A percentile compares a stretch with the other conserved stretches of the same genome.
phyloP scores from a whole-genome alignment of 2,888 invertebrate species.

The Icerya purchasi region DNA sequence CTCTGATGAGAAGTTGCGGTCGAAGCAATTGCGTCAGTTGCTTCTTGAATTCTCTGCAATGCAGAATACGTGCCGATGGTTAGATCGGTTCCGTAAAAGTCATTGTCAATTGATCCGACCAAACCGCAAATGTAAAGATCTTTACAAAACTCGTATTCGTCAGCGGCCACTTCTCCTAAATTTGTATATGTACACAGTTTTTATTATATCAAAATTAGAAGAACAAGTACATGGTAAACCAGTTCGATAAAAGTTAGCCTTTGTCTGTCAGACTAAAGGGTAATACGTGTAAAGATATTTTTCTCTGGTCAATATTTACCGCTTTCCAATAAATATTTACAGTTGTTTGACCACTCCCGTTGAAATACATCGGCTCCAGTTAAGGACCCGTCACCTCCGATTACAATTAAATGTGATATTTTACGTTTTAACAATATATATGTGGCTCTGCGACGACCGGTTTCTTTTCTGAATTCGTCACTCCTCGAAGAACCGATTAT shows the following conservation, averaged over 20 bases:
- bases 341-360: conserved; percentile 53
- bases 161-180: neutral
- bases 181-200: too few species aligned
- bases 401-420: conserved; percentile 88
- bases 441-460: neutral
- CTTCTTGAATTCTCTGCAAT: conserved; percentile 91
- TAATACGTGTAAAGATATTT: too few species aligned
- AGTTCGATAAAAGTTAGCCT: too few species aligned
- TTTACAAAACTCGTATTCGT: neutral
- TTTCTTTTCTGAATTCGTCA: neutral
- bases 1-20: conserved; percentile 97
- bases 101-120: conserved; percentile 99
- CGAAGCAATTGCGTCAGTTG: conserved; percentile 90
- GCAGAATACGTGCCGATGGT: conserved; percentile 98
- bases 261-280: too few species aligned
- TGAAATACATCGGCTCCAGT: conserved; percentile 93
- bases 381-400: conserved; percentile 95
- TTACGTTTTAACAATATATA: neutral
- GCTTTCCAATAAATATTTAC: too few species aligned
- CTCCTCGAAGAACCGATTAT: neutral
- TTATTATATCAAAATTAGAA: too few species aligned
- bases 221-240: too few species aligned
- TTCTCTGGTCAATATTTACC: too few species aligned
- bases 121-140: conserved; percentile 35
- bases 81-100: conserved; percentile 99